A percentile compares a stretch with the other conserved stretches of the same genome.
These are phyloP conservation scores for Leucophenga maculata DNA, from an alignment of 2,888 invertebrate genomes.

Conservation along the genomic window DNA sequence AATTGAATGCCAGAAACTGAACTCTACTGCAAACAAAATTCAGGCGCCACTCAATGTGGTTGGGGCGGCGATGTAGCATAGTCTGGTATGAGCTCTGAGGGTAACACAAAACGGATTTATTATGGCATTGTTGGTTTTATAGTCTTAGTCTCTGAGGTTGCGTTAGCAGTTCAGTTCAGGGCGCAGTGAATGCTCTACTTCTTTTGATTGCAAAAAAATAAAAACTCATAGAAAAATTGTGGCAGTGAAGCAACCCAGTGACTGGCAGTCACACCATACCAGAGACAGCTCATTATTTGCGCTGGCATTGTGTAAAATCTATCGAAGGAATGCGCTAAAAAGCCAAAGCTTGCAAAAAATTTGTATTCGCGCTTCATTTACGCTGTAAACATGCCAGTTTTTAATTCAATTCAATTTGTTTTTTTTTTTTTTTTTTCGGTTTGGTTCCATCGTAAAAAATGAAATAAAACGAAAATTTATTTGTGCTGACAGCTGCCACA, in stretches of 20 bases:
- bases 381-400: slow-evolving; percentile 25
- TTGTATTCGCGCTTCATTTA: slow-evolving; percentile 15
- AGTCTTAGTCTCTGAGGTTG: slow-evolving; percentile 3
- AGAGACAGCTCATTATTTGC: slow-evolving; percentile 12
- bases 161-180: not conserved
- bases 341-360: not conserved
- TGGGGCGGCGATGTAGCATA: not conserved
- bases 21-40: not conserved
- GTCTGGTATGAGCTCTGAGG: slow-evolving; percentile 50
- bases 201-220: slow-evolving; percentile 9
- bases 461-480: not conserved
- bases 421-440: too few species aligned
- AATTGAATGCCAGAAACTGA: slow-evolving; percentile 38
- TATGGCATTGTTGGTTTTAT: slow-evolving; percentile 53
- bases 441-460: not conserved
- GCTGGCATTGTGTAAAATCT: not conserved
- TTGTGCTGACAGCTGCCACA: slow-evolving; percentile 11
- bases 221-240: not conserved
- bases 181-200: not conserved
- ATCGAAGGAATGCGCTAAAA: not conserved
- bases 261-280: not conserved
- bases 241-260: too few species aligned
- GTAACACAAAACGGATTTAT: slow-evolving; percentile 61
- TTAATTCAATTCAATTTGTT: slow-evolving; percentile 21
- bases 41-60: not conserved